These are phyloP conservation scores for Mormyrus hasselquistii DNA, from an alignment of 2,797 vertebrate species.

Conservation along the genomic window DNA sequence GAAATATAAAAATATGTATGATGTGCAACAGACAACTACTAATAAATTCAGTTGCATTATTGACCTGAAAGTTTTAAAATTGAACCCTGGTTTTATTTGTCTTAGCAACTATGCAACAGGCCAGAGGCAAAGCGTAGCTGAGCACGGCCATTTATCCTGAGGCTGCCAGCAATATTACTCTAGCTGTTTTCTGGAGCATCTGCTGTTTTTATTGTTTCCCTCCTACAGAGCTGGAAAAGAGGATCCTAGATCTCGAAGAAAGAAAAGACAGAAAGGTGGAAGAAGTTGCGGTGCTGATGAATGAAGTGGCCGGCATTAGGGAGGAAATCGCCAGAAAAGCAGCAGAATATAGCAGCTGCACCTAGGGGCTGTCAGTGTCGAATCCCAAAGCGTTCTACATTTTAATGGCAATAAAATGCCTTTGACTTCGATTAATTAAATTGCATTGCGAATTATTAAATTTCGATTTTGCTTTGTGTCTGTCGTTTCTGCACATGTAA, in stretches of 20 bases:
- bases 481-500: not conserved
- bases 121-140: not conserved
- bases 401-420: not conserved
- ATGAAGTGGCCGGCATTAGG: slow-evolving; percentile 58
- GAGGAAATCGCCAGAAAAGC: slow-evolving; percentile 58
- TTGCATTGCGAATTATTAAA: not conserved
- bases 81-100: not conserved
- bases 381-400: not conserved
- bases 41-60: not conserved
- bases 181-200: not conserved
- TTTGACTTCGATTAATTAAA: not conserved
- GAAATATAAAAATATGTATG: not conserved
- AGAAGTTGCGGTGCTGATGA: slow-evolving; percentile 59
- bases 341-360: slow-evolving; percentile 50
- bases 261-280: slow-evolving; percentile 62
- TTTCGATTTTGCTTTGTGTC: not conserved
- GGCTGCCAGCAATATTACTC: not conserved
- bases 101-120: not conserved
- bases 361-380: not conserved
- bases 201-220: slow-evolving; percentile 9
- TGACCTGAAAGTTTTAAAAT: not conserved
- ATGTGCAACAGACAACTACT: not conserved
- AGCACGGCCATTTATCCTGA: too few relatives aligned
- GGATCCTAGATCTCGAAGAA: slow-evolving; percentile 58
- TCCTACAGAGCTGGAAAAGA: slow-evolving; percentile 72